Evolutionary conservation across 92 coral and sea anemone species (phyloP).

Genomic region (Heteractis magnifica): DNA sequence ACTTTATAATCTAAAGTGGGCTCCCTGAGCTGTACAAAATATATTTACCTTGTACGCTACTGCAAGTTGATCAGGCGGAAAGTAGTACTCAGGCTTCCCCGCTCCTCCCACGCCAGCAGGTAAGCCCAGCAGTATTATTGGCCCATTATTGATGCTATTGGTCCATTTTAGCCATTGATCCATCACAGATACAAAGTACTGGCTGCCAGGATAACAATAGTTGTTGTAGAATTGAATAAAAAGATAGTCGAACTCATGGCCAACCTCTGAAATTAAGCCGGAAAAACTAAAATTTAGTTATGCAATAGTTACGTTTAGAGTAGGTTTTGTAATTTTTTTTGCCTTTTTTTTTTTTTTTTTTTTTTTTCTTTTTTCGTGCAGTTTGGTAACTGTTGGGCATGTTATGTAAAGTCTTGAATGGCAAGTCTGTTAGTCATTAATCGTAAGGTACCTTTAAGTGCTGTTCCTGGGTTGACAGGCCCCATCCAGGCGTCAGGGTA

Average conservation of each 20-base stretch:
- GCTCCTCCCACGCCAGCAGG: conserved; percentile 78
- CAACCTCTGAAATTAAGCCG: conserved; percentile 46
- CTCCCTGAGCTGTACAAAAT: too few species aligned
- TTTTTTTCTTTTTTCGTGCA: too few species aligned
- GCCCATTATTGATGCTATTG: conserved; percentile 62
- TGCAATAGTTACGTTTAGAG: background rate
- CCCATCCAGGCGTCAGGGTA: conserved; percentile 89
- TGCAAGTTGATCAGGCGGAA: conserved; percentile 77
- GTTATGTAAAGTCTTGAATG: background rate
- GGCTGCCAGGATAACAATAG: conserved; percentile 81
- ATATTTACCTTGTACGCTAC: conserved; percentile 55
- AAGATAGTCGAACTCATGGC: conserved; percentile 81
- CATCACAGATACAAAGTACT: conserved; percentile 65
- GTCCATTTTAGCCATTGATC: conserved; percentile 83
- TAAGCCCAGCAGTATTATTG: conserved; percentile 68
- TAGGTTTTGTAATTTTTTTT: too few species aligned
- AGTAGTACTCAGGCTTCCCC: conserved; percentile 67
- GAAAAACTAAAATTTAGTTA: background rate
- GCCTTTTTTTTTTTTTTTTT: too few species aligned
- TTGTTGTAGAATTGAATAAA: conserved; percentile 87
- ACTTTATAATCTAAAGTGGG: too few species aligned
- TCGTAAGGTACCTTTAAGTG: conserved; percentile 50
- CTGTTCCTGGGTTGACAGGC: conserved; percentile 75
- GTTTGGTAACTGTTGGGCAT: too few species aligned
- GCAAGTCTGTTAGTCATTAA: background rate